Base-by-base conservation (phyloP, 2,797 vertebrate genomes). In the Lagodon rhomboides region DNA sequence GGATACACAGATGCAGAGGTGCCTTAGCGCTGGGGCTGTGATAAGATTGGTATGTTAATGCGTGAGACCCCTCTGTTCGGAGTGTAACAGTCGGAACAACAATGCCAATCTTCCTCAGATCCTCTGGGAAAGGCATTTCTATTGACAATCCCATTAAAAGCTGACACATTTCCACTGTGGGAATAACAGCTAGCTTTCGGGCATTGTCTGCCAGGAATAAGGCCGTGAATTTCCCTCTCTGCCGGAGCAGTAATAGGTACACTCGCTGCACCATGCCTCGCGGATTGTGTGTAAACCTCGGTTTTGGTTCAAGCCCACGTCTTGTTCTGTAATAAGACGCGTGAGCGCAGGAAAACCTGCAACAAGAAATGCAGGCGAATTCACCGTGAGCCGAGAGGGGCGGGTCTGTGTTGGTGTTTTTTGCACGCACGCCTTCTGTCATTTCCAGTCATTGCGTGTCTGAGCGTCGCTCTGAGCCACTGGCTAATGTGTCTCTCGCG, bases 111-210 rank as follows among this genome's bases (percentile, higher is more conserved):
- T 86, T 77, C 63, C 79, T 61, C 62, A 16, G 71, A 80, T 89
- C 94, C 88, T 82, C 79, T 75, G 94, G 91, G 94, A 92, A 75
- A 62, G 71, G 51, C 80, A 76, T 84, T 89, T 90, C 81, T 87
- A 93, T 93, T 91, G 91, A 91, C 93, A 85, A 83, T 83, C 81
- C 90, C 87, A 93, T 93, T 92, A 91, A 90, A 89, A 86, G 76
- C 86, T 92, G 89, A 94, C 91, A 94, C 92, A 90, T 93, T 85
- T 82, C 85, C 80, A 61, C 90, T 30, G 68, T 71, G 95, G 92
- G 92, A 92, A 90, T 91, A 89, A 89, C 89, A 81, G 91, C 81
- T 82, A 66, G 85, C 92, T 90, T 82, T 80, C 83, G 30, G 83
- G 78, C 80, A 76, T 89, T 85, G 87, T 91, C 91, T 90, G 79